Percentiles rank a stretch among this genome's conserved stretches.
Evolutionary conservation across 2,113 vertebrate species (phyloP).

Genomic region (Stegastes partitus): DNA sequence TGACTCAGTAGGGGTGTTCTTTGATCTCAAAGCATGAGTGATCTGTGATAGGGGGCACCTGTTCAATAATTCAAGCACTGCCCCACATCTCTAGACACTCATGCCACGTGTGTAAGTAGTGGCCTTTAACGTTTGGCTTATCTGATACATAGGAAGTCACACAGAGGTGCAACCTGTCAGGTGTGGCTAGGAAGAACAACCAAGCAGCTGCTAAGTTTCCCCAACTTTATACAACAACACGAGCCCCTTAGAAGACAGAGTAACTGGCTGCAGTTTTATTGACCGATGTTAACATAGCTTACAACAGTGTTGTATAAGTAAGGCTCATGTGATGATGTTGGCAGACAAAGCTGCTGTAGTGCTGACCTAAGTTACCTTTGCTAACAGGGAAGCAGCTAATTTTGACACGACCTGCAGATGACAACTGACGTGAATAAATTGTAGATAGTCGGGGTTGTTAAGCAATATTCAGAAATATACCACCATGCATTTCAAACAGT

Average conservation of each 20-base stretch:
- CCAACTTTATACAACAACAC: background rate
- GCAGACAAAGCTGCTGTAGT: conserved; percentile 13
- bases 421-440: conserved; percentile 12
- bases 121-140: conserved; percentile 32
- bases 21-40: conserved; percentile 25
- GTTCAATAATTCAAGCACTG: conserved; percentile 51
- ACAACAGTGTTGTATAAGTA: background rate
- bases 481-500: background rate
- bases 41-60: conserved; percentile 19
- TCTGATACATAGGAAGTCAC: conserved; percentile 29
- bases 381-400: conserved; percentile 38
- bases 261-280: background rate
- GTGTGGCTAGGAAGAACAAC: conserved; percentile 24
- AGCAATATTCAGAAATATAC: background rate
- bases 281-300: background rate
- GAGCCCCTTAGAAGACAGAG: background rate
- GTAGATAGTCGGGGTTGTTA: background rate
- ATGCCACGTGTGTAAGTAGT: conserved; percentile 57
- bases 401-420: conserved; percentile 26
- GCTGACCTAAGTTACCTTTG: conserved; percentile 26
- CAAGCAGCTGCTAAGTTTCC: background rate
- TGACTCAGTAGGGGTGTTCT: conserved; percentile 15
- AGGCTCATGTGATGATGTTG: conserved; percentile 9
- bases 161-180: conserved; percentile 43
- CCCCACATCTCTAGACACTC: conserved; percentile 16